These are phyloP conservation scores for Dipus sagitta DNA, from an alignment of 2,797 vertebrate genomes.

Conservation along the genomic window DNA sequence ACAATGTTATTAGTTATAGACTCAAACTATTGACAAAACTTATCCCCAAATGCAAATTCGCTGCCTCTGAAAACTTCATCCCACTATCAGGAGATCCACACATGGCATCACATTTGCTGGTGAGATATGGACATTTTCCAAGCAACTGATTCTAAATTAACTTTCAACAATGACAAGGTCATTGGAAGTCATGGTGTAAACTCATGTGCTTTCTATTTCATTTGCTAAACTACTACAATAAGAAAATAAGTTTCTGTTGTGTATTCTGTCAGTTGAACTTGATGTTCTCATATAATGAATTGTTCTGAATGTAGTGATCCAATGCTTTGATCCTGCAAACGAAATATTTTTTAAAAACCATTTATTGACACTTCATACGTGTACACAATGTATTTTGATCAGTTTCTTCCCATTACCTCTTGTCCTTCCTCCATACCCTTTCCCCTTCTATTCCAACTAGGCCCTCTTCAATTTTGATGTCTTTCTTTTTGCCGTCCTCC, in stretches of 20 bases:
- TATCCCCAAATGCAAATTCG: not conserved
- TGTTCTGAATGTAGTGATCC: not conserved
- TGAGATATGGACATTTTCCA: not conserved
- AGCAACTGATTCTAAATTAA: not conserved
- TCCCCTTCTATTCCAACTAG: too few species aligned
- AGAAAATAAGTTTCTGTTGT: not conserved
- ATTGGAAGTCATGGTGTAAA: not conserved
- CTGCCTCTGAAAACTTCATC: not conserved
- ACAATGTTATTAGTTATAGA: not conserved
- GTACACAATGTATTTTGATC: too few species aligned
- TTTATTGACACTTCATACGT: too few species aligned
- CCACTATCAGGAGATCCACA: not conserved
- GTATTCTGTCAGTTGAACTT: not conserved
- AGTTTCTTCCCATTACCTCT: too few species aligned
- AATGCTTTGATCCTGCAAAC: not conserved
- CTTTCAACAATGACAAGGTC: not conserved
- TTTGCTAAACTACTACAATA: not conserved
- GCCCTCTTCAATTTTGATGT: too few species aligned
- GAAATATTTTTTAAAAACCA: too few species aligned
- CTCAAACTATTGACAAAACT: not conserved
- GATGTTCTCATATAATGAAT: not conserved
- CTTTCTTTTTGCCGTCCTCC: too few species aligned
- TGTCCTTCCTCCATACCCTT: too few species aligned
- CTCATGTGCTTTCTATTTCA: not conserved
- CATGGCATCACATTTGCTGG: not conserved